Evolutionary conservation across 2,797 vertebrate species (phyloP).

Genomic region (Semotilus atromaculatus): DNA sequence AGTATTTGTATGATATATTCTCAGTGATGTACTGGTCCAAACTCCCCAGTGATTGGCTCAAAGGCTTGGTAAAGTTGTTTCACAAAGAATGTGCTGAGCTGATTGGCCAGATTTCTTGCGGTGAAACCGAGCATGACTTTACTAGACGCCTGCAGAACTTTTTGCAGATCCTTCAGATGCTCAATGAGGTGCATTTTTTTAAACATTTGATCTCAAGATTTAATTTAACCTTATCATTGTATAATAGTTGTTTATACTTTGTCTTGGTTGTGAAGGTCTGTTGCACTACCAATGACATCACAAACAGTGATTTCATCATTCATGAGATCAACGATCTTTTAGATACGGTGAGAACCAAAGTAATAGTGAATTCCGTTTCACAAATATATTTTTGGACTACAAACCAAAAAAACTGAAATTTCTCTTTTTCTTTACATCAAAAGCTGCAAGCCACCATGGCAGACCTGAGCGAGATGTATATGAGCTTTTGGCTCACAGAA

Average conservation of each 20-base stretch:
- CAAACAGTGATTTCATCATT: constrained; percentile 42
- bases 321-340: constrained; percentile 45
- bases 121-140: not conserved
- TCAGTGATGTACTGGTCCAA: constrained; percentile 51
- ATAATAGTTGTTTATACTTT: not conserved
- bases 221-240: not conserved
- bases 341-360: constrained; percentile 26
- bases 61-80: constrained; percentile 38
- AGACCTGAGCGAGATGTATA: rapidly evolving
- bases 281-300: constrained; percentile 4
- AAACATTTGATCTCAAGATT: not conserved
- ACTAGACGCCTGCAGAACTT: not conserved
- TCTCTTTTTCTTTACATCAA: not conserved
- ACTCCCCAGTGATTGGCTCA: constrained; percentile 35
- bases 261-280: constrained; percentile 37
- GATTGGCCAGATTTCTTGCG: not conserved
- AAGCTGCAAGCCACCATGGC: not conserved
- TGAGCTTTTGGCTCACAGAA: rapidly evolving
- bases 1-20: not conserved
- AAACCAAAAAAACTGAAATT: not conserved
- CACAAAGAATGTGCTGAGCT: not conserved
- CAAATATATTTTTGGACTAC: not conserved
- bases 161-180: constrained; percentile 36
- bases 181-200: constrained; percentile 42
- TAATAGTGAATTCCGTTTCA: not conserved